Evolutionary conservation across 2,113 vertebrate species (phyloP).

Genomic region (Tupaia chinensis): DNA sequence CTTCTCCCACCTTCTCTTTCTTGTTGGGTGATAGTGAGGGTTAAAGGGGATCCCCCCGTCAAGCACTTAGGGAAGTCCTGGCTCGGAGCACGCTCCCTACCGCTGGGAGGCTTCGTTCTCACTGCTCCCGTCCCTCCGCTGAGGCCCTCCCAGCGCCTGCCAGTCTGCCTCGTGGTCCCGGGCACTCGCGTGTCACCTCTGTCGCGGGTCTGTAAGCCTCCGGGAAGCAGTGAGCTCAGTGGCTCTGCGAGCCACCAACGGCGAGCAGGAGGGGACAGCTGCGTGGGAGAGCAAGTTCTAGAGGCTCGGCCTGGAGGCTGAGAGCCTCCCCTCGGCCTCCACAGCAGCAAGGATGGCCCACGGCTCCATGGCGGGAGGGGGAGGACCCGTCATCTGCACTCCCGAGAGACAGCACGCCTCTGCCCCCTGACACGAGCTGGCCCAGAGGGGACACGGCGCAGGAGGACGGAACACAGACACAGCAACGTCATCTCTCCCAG

Average conservation of each 20-base stretch:
- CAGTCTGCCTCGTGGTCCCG: neutral
- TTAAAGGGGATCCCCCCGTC: neutral
- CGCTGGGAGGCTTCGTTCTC: neutral
- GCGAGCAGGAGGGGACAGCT: neutral
- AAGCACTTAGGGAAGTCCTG: neutral
- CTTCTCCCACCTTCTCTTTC: neutral
- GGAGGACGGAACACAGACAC: neutral
- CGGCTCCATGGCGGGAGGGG: neutral
- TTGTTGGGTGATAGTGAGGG: neutral
- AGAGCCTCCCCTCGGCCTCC: neutral
- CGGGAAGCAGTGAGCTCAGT: neutral
- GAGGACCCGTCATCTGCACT: neutral
- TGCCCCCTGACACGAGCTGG: neutral
- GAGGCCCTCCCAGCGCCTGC: neutral
- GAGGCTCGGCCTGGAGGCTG: neutral
- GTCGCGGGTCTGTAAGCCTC: neutral
- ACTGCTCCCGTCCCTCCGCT: neutral
- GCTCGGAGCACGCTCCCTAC: too few relatives aligned
- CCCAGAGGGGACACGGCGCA: neutral
- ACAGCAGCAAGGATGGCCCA: too few relatives aligned
- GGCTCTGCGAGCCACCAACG: neutral
- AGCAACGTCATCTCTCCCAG: neutral
- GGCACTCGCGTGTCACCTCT: neutral
- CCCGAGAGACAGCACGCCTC: neutral
- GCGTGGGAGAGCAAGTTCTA: too few relatives aligned